A percentile compares a stretch with the other conserved stretches of the same genome.
phyloP scores from a whole-genome alignment of 2,888 invertebrate genomes.

The Beris chalybata region DNA sequence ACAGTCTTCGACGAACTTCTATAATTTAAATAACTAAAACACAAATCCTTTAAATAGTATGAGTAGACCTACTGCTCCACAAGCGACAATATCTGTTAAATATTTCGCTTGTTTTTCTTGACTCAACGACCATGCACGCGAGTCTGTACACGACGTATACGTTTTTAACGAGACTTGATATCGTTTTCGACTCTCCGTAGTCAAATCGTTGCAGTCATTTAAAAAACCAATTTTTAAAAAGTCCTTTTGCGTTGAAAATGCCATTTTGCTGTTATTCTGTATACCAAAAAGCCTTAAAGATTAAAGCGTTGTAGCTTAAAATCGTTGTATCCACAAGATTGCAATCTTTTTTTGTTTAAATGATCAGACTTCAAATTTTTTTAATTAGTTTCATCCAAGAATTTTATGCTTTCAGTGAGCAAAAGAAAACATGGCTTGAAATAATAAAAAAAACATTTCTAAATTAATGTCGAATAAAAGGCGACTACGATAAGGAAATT shows the following conservation, averaged over 20 bases:
- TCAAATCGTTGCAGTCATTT: conserved; percentile 42
- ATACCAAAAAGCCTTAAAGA: no score
- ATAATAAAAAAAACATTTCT: not conserved
- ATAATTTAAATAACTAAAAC: not conserved
- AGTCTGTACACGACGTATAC: conserved; percentile 49
- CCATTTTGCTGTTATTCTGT: conserved; percentile 44
- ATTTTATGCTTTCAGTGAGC: conserved; percentile 18
- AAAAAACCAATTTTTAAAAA: conserved; percentile 50
- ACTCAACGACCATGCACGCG: conserved; percentile 50
- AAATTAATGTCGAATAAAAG: no score
- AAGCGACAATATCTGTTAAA: conserved; percentile 49
- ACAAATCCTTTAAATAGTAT: not conserved
- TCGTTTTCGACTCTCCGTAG: not conserved
- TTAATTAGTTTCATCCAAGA: conserved; percentile 16
- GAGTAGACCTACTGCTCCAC: conserved; percentile 42
- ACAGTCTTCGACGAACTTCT: not conserved
- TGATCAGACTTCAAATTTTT: conserved; percentile 8
- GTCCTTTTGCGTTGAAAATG: conserved; percentile 53
- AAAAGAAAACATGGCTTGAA: conserved; percentile 17
- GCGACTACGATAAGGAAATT: no score
- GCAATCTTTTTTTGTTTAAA: conserved; percentile 15
- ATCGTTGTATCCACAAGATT: not conserved
- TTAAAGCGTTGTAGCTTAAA: not conserved
- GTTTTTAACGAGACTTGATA: conserved; percentile 44
- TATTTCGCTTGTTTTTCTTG: conserved; percentile 48